Base-by-base conservation (phyloP, 2,113 vertebrate genomes). In the Hucho hucho region DNA sequence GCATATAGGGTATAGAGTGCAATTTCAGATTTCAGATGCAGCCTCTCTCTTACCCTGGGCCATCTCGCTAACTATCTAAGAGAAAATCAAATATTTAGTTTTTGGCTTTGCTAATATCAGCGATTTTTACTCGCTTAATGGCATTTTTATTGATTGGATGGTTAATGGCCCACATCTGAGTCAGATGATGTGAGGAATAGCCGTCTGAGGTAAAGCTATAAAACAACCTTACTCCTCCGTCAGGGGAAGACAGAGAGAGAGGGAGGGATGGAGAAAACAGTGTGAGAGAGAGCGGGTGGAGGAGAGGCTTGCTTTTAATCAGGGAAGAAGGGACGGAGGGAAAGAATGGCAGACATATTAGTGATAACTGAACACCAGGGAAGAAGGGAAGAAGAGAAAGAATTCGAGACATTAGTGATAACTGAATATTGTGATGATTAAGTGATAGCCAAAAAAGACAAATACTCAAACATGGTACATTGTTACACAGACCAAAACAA, bases 141-240 rank as follows among this genome's bases (percentile, higher is more conserved):
- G 95, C 94, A 93, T 96, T 98, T 97, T 96, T 96, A 98, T 98
- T 97, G 96, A 97, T 97, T 94, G 89, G 89, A 88, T 88, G 93
- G 94, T 95, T 97, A 97, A 97, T 97, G 96, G 95, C 90, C 95
- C 96, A 96, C 98, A 98, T 97, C 96, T 96, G 95, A 97, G 95
- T 95, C 93, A 97, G 95, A 93, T 96, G 94, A 93, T 94, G 95
- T 96, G 96, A 98, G 95, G 97, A 98, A 98, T 96, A 95, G 95
- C 96, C 90, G 94, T 95, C 94, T 94, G 94, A 94, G 93, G 92
- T 87, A 92, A 95, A 94, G 95, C 95, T 89, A 93, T 97, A 98
- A 98, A 98, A 93, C 92, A 94, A 90, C 79, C 43, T 69, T 78
- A 80, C 75, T 81, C 65, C 72, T 84, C 73, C 24, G 74, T 89